phyloP scores from a whole-genome alignment of 2,888 invertebrate species.

The Euplagia quadripunctaria region DNA sequence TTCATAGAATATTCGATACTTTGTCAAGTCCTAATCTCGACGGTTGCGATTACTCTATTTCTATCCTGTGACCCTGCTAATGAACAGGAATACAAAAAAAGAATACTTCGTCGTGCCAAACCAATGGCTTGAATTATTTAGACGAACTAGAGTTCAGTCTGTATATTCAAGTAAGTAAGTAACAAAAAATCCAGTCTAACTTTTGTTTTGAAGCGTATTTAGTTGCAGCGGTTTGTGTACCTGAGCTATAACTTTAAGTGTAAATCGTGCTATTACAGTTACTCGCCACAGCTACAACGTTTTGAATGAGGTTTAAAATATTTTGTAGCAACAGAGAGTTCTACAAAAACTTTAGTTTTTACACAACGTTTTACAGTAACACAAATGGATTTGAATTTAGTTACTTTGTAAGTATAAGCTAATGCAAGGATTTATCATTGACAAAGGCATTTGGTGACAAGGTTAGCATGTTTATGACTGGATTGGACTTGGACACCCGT shows the following conservation, averaged over 20 bases:
- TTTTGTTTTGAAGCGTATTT: constrained; percentile 19
- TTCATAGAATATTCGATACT: too few relatives aligned
- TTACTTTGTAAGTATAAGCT: not conserved
- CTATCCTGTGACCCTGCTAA: too few relatives aligned
- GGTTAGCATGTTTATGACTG: too few relatives aligned
- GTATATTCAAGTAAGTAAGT: not conserved
- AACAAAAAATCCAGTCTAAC: constrained; percentile 18
- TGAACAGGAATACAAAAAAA: too few relatives aligned
- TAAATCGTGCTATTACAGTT: constrained; percentile 23
- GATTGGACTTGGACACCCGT: too few relatives aligned
- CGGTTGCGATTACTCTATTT: too few relatives aligned
- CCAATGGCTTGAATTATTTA: too few relatives aligned
- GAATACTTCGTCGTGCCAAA: too few relatives aligned
- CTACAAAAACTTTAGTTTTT: not conserved
- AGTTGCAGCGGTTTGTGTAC: constrained; percentile 21
- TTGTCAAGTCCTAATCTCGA: too few relatives aligned
- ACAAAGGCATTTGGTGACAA: too few relatives aligned
- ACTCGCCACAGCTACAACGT: constrained; percentile 8
- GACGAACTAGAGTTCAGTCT: too few relatives aligned
- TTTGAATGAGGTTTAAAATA: constrained; percentile 25
- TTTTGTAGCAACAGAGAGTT: constrained; percentile 6
- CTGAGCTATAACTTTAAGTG: constrained; percentile 22
- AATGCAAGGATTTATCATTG: too few relatives aligned
- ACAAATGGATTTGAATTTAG: constrained; percentile 3
- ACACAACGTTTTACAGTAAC: constrained; percentile 5